Evolutionary conservation across 1,140 invertebrate species (phyloP), one percentile per base, ranked within the genome.

Genomic region (Micrasema minimum): DNA sequence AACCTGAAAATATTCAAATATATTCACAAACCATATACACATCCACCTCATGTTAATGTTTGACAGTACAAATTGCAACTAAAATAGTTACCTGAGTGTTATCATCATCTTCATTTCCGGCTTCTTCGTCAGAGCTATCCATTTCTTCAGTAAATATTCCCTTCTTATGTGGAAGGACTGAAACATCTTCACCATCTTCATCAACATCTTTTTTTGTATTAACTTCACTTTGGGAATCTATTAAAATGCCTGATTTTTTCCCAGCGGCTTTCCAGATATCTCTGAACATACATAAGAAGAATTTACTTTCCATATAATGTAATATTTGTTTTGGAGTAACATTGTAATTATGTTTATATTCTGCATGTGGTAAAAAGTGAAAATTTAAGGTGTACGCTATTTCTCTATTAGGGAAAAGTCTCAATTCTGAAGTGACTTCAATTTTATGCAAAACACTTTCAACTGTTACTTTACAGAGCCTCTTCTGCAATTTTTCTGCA

Each of bases 51-150:
- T n/a, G 3, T 10, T 50, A 50, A 43, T 43, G 3, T 12, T n/a
- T 43, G 14, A 43, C 10, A 3, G 11, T 18, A 20, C 18, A 20
- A 3, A 50, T 6, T 18, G 18, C 20, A 59, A 41, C 45, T 45
- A 45, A 62, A 43, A 46, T 43, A 64, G 9, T 45, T 55, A 85
- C 83, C 66, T 81, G 80, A 31, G 82, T 83, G 72, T 81, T 79
- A 48, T 84, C 82, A 72, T 85, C 83, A 66, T 93, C 93, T 16
- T 89, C 90, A 48, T 92, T 92, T 66, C 92, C 92, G 0, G 89
- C 88, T 78, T 95, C 94, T 74, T 95, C 92, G 77, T 93, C 92
- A 43, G 93, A 93, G 45, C 89, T 88, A 62, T 89, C 88, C 72
- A 90, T 87, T 41, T 87, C 81, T 69, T 88, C 88, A 72, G 67